phyloP scores from a whole-genome alignment of 2,888 invertebrate species.

The Xylota sylvarum region DNA sequence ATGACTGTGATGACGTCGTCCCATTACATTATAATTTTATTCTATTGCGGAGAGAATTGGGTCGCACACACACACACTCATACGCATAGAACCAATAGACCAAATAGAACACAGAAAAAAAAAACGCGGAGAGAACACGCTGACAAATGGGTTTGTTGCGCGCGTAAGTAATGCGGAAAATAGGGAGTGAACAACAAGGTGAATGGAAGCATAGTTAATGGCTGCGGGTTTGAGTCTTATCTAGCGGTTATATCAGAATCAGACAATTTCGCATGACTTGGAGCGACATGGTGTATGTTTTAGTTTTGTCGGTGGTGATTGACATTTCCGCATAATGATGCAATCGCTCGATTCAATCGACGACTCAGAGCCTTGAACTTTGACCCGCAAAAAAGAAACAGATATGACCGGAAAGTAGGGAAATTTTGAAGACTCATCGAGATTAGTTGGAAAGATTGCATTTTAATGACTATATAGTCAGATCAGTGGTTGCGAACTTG shows the following conservation, averaged over 20 bases:
- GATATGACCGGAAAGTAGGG: neutral
- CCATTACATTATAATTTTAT: constrained; percentile 69
- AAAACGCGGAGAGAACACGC: constrained; percentile 7
- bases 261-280: constrained; percentile 14
- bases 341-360: neutral
- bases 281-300: neutral
- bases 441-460: neutral
- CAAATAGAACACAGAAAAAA: neutral
- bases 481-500: neutral
- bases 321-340: neutral
- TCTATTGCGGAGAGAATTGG: constrained; percentile 59
- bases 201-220: constrained; percentile 20
- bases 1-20: constrained; percentile 66
- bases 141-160: constrained; percentile 11
- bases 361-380: constrained; percentile 19
- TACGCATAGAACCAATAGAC: neutral
- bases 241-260: constrained; percentile 11
- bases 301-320: neutral
- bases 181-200: constrained; percentile 3
- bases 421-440: neutral
- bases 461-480: no score
- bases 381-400: neutral
- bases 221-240: constrained; percentile 25
- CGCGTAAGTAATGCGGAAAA: constrained; percentile 31
- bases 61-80: constrained; percentile 54